Evolutionary conservation across 1,140 invertebrate species (phyloP), one percentile per base, ranked within the genome.

Genomic region (Pseudomyrmex flavicornis): DNA sequence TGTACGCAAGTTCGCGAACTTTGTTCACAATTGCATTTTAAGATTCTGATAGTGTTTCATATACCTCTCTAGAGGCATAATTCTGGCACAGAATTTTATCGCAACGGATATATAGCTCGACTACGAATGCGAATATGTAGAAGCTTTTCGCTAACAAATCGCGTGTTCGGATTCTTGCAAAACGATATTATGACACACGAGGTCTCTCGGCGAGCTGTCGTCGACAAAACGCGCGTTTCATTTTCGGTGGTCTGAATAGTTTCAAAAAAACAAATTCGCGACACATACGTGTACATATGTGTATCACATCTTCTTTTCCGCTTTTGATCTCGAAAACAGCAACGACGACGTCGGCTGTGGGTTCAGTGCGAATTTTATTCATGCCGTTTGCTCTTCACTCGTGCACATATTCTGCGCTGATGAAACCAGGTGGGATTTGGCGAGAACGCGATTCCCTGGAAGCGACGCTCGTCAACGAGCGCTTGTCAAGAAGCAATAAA

Each of bases 401-500:
- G 48, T 15, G 7, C 50, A 20, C 59, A 46, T 63, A 62, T 75
- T 50, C 58, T 22, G n/a, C 26, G 54, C 52, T 70, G 76, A 80
- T 80, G 66, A 61, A 35, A 80, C 7, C 76, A 20, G 13, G 2
- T 20, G 12, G 20, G 35, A 46, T 70, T 68, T 59, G 54, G 44
- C 44, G 44, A 79, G 76, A 59, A 79, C n/a, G 35, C 22, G 59
- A 7, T 58, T 17, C 63, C 26, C 52, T 69, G 65, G 65, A 79
- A 79, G 62, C 66, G 10, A 35, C 20, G 20, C 15, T 80, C 65
- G 76, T 70, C 76, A 80, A 70, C 76, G 52, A 59, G 13, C 52
- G 35, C 10, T 79, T 79, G 75, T 58, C 76, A 26, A 20, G 54
- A 79, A 79, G 54, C 65, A 46, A 79, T 79, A 79, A 79, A 79